phyloP scores from a whole-genome alignment of 2,113 vertebrate species.

The Chamaea fasciata region DNA sequence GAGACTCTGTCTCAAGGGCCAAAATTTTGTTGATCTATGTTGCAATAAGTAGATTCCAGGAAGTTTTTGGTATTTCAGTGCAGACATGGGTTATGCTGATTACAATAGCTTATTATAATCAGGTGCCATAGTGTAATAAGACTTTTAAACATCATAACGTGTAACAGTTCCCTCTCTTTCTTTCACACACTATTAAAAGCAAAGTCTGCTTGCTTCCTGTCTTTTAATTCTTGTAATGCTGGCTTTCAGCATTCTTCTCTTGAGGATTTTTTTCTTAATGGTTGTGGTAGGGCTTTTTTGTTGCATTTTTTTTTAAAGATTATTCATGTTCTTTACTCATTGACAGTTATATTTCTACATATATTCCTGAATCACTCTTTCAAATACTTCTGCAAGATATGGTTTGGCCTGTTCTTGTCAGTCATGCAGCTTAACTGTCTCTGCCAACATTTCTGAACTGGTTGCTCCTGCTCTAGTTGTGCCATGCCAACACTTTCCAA shows the following conservation, averaged over 20 bases:
- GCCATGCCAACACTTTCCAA: neutral
- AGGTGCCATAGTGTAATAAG: neutral
- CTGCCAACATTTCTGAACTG: neutral
- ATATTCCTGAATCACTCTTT: neutral
- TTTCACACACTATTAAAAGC: neutral
- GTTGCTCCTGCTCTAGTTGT: accelerated
- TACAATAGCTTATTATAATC: neutral
- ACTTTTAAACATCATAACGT: neutral
- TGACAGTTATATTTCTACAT: neutral
- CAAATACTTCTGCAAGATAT: neutral
- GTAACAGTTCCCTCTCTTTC: neutral
- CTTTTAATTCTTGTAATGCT: neutral
- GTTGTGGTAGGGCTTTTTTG: too few relatives aligned
- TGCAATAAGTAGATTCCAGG: neutral
- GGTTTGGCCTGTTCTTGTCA: neutral
- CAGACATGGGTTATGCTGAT: neutral
- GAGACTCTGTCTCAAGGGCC: neutral
- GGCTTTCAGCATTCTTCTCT: neutral
- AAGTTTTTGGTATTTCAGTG: neutral
- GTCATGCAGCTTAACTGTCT: neutral
- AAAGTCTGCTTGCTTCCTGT: neutral
- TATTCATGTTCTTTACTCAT: neutral
- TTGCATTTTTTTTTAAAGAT: neutral
- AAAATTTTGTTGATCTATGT: neutral
- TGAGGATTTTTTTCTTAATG: neutral